Evolutionary conservation across 2,113 vertebrate genomes (phyloP).

Genomic region (Sardina pilchardus): DNA sequence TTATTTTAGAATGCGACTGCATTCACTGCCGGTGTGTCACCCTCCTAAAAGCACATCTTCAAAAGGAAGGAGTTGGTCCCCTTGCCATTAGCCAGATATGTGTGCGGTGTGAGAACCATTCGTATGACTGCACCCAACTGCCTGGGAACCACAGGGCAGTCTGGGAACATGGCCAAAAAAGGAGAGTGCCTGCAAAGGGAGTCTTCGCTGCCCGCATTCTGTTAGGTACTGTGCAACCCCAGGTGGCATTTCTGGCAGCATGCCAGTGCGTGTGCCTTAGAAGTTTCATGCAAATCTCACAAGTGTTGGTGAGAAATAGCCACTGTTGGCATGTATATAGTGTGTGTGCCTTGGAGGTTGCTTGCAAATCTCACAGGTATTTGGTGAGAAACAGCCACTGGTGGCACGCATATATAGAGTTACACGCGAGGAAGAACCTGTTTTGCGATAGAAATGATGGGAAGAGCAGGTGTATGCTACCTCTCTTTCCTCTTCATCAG

Average conservation of each 20-base stretch:
- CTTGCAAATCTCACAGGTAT: not conserved
- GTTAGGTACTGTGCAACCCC: not conserved
- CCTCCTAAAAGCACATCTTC: conserved; percentile 22
- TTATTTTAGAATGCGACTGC: conserved; percentile 13
- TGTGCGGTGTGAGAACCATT: not conserved
- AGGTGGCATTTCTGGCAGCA: not conserved
- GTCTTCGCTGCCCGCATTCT: not conserved
- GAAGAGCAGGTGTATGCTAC: not conserved
- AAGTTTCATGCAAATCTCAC: not conserved
- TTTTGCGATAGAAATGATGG: not conserved
- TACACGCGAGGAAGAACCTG: not conserved
- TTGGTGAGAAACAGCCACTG: not conserved
- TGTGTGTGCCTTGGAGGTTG: not conserved
- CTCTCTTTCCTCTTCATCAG: too few species aligned
- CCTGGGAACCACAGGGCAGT: not conserved
- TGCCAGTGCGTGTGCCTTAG: not conserved
- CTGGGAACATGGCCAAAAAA: not conserved
- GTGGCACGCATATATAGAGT: too few species aligned
- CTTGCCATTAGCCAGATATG: not conserved
- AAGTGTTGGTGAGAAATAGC: not conserved
- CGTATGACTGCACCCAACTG: not conserved
- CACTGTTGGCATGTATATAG: not conserved
- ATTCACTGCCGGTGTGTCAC: conserved; percentile 34
- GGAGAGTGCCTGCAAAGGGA: not conserved
- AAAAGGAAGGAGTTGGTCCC: not conserved